These are phyloP conservation scores for Tetheella fluctuosa DNA, from an alignment of 2,888 invertebrate species.

Conservation along the genomic window DNA sequence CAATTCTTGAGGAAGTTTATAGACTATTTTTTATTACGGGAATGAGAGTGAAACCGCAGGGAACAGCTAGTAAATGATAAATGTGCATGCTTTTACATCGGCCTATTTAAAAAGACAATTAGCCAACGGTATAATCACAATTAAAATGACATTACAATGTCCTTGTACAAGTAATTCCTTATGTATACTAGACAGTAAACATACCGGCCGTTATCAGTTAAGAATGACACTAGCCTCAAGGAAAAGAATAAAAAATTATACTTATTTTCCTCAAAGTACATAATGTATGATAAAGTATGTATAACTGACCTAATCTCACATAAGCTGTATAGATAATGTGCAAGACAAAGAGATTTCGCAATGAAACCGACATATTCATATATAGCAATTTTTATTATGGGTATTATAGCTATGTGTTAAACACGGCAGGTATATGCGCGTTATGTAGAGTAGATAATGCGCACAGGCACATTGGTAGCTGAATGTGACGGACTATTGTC, in stretches of 20 bases:
- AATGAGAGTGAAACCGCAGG: too few species aligned
- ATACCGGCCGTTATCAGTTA: constrained; percentile 36
- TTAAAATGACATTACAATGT: constrained; percentile 20
- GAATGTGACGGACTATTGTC: too few species aligned
- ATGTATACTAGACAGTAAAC: constrained; percentile 30
- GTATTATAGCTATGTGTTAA: background rate
- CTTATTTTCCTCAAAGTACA: constrained; percentile 19
- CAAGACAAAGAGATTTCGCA: constrained; percentile 29
- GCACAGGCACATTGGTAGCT: background rate
- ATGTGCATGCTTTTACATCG: background rate
- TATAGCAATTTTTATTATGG: constrained; percentile 1
- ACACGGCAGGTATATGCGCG: background rate
- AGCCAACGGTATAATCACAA: background rate
- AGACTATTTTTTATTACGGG: too few species aligned
- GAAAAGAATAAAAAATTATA: constrained; percentile 28
- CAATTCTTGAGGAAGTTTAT: too few species aligned
- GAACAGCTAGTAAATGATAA: too few species aligned
- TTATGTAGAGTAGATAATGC: background rate
- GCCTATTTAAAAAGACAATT: background rate
- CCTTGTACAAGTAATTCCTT: constrained; percentile 39
- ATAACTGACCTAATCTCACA: constrained; percentile 38
- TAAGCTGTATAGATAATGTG: constrained; percentile 15
- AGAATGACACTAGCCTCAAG: constrained; percentile 28
- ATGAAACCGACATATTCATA: background rate
- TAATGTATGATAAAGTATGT: constrained; percentile 19